Base-by-base conservation (phyloP, 2,113 vertebrate species). In the Edolisoma coerulescens region DNA sequence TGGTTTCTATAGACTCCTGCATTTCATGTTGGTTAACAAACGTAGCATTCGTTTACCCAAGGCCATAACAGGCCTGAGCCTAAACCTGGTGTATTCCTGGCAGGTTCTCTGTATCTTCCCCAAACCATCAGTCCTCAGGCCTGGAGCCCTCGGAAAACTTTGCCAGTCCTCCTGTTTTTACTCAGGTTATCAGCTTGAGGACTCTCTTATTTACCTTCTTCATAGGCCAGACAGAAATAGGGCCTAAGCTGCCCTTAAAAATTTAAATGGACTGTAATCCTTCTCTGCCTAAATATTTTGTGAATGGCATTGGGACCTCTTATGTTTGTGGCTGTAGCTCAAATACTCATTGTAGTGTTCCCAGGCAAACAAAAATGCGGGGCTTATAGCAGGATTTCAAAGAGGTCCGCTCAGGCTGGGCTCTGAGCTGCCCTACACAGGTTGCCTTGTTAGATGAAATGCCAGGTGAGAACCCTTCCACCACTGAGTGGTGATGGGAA, bases 21-120 rank as follows among this genome's bases (percentile, higher is more conserved):
- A 86, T 97, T 96, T 96, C 70, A 75, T 91, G 87, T 83, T 89
- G 68, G 80, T 87, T 95, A 93, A 84, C 82, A 90, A 96, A 96
- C 3, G 14, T 45, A 85, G 78, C 78, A 8, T 71, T 90, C 16
- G 45, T 93, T 94, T 95, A 93, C 85, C 60, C 85, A 70, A 64
- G 73, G 68, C 90, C 18, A 4, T 50, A 86, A 60, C 3, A 4
- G 71, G 39, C 63, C 42, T 30, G 75, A 85, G 63, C 52, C 87
- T 78, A 68, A 92, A 54, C 28, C 30, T 1, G 15, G 52, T 15
- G 41, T 37, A 4, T 67, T 70, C 56, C 32, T n/a, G 60, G 76
- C 85, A 90, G 68, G 88, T 96, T 94, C 64, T 64, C 82, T 67
- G 3, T 54, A 11, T 52, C 71, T 81, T 90, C 76, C 41, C 60